Base-by-base conservation (phyloP, 2,113 vertebrate genomes). In the Thomomys bottae region DNA sequence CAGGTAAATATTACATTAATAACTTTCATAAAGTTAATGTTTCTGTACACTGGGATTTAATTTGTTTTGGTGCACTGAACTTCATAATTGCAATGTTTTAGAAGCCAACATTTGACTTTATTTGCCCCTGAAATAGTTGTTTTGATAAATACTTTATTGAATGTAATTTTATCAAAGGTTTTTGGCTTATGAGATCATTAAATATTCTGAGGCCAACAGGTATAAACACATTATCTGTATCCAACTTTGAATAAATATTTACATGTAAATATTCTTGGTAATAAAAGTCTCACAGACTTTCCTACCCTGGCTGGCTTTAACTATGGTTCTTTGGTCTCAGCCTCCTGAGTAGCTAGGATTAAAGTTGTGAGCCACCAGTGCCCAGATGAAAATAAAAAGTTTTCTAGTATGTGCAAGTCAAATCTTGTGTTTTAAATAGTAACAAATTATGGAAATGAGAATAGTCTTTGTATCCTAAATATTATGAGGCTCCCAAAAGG, bases 141-240 rank as follows among this genome's bases (percentile, higher is more conserved):
- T 88, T 90, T 72, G 82, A 67, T 14, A 90, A 38, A 66, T 72
- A 79, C 9, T 84, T 90, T 71, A 77, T 30, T 54, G 59, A 77
- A 54, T 86, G 20, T 70, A 72, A 80, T 83, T 90, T 88, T 80
- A 89, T 34, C 36, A 89, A 94, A 77, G 38, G 11, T 8, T 49
- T 87, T 11, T 26, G 80, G 82, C 90, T 66, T 63, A 2, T 72
- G 68, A 32, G 82, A 77, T 10, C 9, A 57, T 63, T 92, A 59
- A 14, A 54, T 61, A 84, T 70, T 86, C 87, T 88, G n/a, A 84
- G 26, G 38, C 20, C 73, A 61, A 87, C n/a, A 81, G 75, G 42
- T 72, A 89, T 15, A 91, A 91, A 54, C 30, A 79, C 54, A 40
- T 9, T 18, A 42, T 73, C 26, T 45, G 28, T 21, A 38, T 2